A percentile compares a stretch with the other conserved stretches of the same genome.
These are phyloP conservation scores for Limnephilus rhombicus DNA, from an alignment of 2,888 invertebrate genomes.

Conservation along the genomic window DNA sequence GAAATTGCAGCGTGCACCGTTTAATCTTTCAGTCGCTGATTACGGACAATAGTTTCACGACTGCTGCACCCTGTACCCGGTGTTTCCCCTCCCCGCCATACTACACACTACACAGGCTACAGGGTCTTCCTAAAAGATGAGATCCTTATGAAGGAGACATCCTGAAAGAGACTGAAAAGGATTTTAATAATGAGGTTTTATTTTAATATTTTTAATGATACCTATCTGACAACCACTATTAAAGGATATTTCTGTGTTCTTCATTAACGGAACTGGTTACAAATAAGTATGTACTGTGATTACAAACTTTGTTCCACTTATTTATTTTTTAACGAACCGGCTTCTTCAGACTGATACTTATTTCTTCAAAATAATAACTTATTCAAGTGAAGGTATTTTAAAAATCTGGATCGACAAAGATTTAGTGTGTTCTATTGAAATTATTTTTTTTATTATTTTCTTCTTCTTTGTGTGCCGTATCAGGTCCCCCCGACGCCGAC, in stretches of 20 bases:
- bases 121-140: constrained; percentile 11
- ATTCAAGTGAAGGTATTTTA: too few relatives aligned
- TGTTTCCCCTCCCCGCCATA: neutral
- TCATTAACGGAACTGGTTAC: neutral
- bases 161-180: neutral
- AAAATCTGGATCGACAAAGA: too few relatives aligned
- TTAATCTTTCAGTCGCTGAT: constrained; percentile 64
- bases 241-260: neutral
- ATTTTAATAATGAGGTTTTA: neutral
- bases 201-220: neutral
- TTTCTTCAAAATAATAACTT: too few relatives aligned
- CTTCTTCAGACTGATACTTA: too few relatives aligned
- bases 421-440: too few relatives aligned
- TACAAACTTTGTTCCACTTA: neutral
- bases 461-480: too few relatives aligned
- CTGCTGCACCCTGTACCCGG: neutral
- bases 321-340: too few relatives aligned
- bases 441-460: too few relatives aligned
- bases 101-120: neutral
- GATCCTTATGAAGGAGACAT: neutral
- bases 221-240: neutral
- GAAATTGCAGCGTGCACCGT: constrained; percentile 48
- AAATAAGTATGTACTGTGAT: neutral
- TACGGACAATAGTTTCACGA: constrained; percentile 56
- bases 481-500: too few relatives aligned